Evolutionary conservation across 1,140 invertebrate species (phyloP).

Genomic region (Argopecten irradians): DNA sequence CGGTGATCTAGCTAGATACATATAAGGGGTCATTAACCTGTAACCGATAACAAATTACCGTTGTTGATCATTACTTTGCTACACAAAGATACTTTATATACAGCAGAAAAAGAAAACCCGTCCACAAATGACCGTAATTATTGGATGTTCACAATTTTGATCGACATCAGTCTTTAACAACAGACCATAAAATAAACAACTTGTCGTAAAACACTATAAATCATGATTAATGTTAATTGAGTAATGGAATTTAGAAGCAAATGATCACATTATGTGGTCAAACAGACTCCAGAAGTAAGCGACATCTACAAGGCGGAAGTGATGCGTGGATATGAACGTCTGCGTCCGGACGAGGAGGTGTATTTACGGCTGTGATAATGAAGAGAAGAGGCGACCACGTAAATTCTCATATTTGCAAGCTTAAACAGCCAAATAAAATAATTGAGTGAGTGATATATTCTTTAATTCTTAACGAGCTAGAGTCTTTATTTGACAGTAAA

Average conservation of each 20-base stretch:
- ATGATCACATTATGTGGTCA: constrained; percentile 3
- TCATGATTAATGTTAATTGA: neutral
- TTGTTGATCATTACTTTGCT: too few relatives aligned
- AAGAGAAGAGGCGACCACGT: neutral
- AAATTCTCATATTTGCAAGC: neutral
- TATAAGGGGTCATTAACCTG: too few relatives aligned
- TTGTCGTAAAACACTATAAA: neutral
- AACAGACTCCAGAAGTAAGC: neutral
- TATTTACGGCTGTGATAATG: neutral
- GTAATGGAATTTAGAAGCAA: neutral
- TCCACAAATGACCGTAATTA: too few relatives aligned
- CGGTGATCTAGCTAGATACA: too few relatives aligned
- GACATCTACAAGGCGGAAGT: neutral
- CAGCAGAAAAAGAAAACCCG: too few relatives aligned
- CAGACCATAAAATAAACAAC: neutral
- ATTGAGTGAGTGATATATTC: neutral
- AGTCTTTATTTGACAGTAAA: too few relatives aligned
- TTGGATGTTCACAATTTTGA: too few relatives aligned
- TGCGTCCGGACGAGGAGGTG: neutral
- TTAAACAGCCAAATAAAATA: neutral
- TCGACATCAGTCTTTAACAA: neutral
- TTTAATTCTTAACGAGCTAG: too few relatives aligned
- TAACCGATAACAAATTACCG: too few relatives aligned
- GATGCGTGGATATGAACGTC: neutral
- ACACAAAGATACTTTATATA: too few relatives aligned